A percentile compares a stretch with the other conserved stretches of the same genome.
Evolutionary conservation across 53 echinoderm and acorn worm genomes (phyloP).

Genomic region (Holothuria leucospilota): DNA sequence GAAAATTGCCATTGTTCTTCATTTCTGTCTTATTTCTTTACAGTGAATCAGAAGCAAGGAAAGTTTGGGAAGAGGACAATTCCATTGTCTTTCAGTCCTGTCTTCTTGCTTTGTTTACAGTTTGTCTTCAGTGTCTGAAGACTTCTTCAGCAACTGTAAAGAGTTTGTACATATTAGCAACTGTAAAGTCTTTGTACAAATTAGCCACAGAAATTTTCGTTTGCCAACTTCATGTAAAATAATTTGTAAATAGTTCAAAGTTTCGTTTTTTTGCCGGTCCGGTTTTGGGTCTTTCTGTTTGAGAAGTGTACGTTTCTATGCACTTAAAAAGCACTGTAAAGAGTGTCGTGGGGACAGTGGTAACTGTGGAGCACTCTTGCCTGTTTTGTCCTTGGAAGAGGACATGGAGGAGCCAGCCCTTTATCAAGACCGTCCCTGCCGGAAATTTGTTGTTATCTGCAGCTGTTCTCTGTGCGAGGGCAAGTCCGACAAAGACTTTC

Average conservation of each 20-base stretch:
- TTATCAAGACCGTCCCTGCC: slow-evolving; percentile 14
- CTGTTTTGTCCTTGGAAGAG: neutral
- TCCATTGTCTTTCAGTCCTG: neutral
- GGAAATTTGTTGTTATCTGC: slow-evolving; percentile 22
- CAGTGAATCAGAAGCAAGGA: too few relatives aligned
- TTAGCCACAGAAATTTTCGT: too few relatives aligned
- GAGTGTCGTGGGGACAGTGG: neutral
- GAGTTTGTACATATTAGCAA: too few relatives aligned
- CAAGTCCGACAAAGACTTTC: neutral
- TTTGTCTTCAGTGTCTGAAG: neutral
- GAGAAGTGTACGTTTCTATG: too few relatives aligned
- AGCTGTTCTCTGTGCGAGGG: slow-evolving; percentile 15
- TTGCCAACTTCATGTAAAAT: too few relatives aligned
- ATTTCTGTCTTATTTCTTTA: too few relatives aligned
- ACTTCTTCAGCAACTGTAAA: neutral
- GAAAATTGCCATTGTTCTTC: too few relatives aligned
- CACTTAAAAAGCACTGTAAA: too few relatives aligned
- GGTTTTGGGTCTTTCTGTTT: too few relatives aligned
- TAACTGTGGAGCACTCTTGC: neutral
- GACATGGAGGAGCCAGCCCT: slow-evolving; percentile 34
- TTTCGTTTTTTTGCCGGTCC: too few relatives aligned
- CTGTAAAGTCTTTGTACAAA: too few relatives aligned
- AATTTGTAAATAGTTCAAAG: too few relatives aligned
- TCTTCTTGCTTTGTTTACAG: neutral
- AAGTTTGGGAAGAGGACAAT: slow-evolving; percentile 4